Evolutionary conservation across 2,888 invertebrate genomes (phyloP), one percentile per base, ranked within the genome.

Genomic region (Apomyelois bistriatella): DNA sequence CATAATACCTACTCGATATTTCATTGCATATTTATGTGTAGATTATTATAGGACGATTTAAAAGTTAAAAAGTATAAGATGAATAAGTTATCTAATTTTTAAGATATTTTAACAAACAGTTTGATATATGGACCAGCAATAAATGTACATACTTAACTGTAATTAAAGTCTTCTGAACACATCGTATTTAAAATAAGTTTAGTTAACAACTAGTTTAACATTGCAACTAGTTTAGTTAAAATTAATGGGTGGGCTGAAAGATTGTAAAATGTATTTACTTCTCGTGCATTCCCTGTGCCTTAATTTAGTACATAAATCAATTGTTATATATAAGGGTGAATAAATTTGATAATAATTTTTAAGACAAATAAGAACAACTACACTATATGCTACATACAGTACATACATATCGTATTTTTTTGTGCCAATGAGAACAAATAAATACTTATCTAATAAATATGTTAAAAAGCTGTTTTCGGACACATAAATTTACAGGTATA

Each of bases 231-330:
- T n/a, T n/a, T n/a, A n/a, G n/a, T n/a, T n/a, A n/a, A n/a, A n/a
- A n/a, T 22, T 22, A 22, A 22, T 22, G 22, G 3, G 7, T 32
- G 10, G 10, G 32, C 32, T 28, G 28, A 28, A 28, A 5, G 22
- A 30, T 10, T 42, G 10, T 43, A n/a, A n/a, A 48, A 22, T 40
- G 15, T 17, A 50, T 32, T 38, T 28, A 38, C 72, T 76, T 74
- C 73, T 77, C 64, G 79, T 81, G 89, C 89, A 89, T 90, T 90
- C 89, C 82, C 71, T 71, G 88, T 89, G 89, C 89, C 89, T 89
- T 88, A 84, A 70, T 48, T 48, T 36, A n/a, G 9, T 46, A 36
- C 12, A 12, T 35, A 41, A 15, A 35, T 41, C 7, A 47, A 46
- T 47, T 15, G 43, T 17, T 54, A 55, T 13, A 15, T 15, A 3